These are phyloP conservation scores for Drosophila anceps DNA, from an alignment of 2,888 invertebrate species.

Conservation along the genomic window DNA sequence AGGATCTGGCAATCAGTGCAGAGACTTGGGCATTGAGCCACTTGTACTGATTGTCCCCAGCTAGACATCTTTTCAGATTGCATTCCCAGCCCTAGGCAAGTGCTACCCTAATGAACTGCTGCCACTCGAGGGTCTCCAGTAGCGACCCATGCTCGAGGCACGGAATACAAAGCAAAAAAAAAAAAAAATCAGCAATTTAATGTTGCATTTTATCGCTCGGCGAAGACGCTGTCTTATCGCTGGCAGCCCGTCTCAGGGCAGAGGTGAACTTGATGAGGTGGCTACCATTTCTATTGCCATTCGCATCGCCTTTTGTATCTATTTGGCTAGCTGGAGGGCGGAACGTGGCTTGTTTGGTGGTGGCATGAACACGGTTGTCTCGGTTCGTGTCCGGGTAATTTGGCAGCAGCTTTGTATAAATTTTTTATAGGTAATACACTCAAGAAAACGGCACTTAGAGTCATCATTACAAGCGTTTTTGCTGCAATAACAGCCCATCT, in stretches of 20 bases:
- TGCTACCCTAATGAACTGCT: conserved; percentile 74
- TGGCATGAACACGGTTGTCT: conserved; percentile 42
- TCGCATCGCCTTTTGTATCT: conserved; percentile 40
- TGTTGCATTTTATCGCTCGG: conserved; percentile 84
- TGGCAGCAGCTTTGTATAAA: conserved; percentile 81
- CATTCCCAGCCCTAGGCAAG: conserved; percentile 34
- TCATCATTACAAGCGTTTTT: conserved; percentile 85
- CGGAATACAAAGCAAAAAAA: conserved; percentile 14
- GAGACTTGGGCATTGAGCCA: conserved; percentile 31
- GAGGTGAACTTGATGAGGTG: conserved; percentile 54
- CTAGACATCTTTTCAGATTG: conserved; percentile 37
- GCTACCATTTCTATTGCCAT: conserved; percentile 27
- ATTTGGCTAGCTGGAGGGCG: conserved; percentile 32
- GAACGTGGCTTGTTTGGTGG: conserved; percentile 45
- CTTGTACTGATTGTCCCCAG: conserved; percentile 49
- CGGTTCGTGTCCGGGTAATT: conserved; percentile 60
- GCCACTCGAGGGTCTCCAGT: conserved; percentile 43
- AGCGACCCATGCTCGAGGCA: conserved; percentile 17
- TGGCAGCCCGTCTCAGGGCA: conserved; percentile 32
- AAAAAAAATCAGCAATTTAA: conserved; percentile 81
- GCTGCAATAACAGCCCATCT: conserved; percentile 85
- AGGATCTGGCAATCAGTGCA: conserved; percentile 29
- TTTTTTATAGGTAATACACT: conserved; percentile 86
- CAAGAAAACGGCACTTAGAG: conserved; percentile 85
- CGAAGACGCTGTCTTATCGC: conserved; percentile 66